These are phyloP conservation scores for Microplitis deprimator DNA, from an alignment of 2,888 invertebrate genomes.

Conservation along the genomic window DNA sequence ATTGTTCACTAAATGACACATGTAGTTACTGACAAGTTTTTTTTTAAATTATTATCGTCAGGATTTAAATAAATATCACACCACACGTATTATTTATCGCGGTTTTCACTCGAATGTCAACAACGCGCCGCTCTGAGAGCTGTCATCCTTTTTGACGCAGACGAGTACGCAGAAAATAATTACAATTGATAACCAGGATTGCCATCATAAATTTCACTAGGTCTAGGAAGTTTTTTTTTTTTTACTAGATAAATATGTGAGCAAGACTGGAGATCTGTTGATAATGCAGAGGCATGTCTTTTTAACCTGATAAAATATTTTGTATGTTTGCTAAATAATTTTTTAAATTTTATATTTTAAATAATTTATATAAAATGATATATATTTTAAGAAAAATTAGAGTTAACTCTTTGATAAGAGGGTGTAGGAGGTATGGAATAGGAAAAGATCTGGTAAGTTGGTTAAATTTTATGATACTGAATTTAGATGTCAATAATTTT, in stretches of 20 bases:
- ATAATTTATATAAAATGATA: conserved; percentile 52
- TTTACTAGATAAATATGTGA: background rate
- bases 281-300: background rate
- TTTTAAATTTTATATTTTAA: background rate
- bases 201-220: conserved; percentile 15
- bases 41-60: background rate
- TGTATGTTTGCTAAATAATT: conserved; percentile 11
- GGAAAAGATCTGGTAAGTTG: conserved; percentile 51
- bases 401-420: conserved; percentile 47
- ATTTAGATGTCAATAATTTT: background rate
- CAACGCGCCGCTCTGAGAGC: conserved; percentile 49
- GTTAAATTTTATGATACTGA: background rate
- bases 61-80: background rate
- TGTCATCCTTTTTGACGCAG: conserved; percentile 51
- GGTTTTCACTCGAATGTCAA: conserved; percentile 50
- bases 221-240: conserved; percentile 3
- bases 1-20: background rate
- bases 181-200: conserved; percentile 1
- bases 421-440: conserved; percentile 65
- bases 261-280: background rate
- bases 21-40: background rate
- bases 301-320: conserved; percentile 31
- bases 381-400: conserved; percentile 52
- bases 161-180: conserved; percentile 14
- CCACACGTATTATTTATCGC: conserved; percentile 26